These are phyloP conservation scores for Micropterix aruncella DNA, from an alignment of 2,888 invertebrate genomes.

Conservation along the genomic window DNA sequence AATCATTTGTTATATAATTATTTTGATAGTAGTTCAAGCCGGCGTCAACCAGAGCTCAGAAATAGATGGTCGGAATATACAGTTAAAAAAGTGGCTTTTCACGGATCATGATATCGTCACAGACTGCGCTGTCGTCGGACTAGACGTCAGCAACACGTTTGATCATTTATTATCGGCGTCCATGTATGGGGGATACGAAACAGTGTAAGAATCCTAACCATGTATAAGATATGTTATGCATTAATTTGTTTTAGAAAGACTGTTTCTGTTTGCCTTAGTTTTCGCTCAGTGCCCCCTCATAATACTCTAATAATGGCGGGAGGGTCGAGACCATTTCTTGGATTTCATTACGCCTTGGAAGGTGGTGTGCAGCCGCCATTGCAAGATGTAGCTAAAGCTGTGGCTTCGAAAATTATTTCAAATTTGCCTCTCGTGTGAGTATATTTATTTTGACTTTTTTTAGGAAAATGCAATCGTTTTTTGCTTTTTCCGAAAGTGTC, in stretches of 20 bases:
- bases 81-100: slow-evolving; percentile 80
- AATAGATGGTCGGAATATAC: slow-evolving; percentile 46
- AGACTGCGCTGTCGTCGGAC: slow-evolving; percentile 67
- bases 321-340: slow-evolving; percentile 73
- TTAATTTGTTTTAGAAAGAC: slow-evolving; percentile 8
- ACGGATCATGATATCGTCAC: slow-evolving; percentile 56
- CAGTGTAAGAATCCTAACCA: slow-evolving; percentile 25
- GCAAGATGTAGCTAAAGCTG: slow-evolving; percentile 85
- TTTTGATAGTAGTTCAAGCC: slow-evolving; percentile 44
- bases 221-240: slow-evolving; percentile 12
- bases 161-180: slow-evolving; percentile 78
- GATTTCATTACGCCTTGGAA: slow-evolving; percentile 83
- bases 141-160: slow-evolving; percentile 60
- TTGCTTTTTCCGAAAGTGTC: slow-evolving; percentile 1
- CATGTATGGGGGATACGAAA: slow-evolving; percentile 57
- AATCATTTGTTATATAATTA: no score
- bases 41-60: slow-evolving; percentile 43
- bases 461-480: slow-evolving; percentile 1
- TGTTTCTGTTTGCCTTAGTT: slow-evolving; percentile 24
- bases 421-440: slow-evolving; percentile 53
- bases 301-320: slow-evolving; percentile 61
- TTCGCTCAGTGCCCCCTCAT: slow-evolving; percentile 60
- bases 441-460: slow-evolving; percentile 4
- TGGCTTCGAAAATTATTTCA: slow-evolving; percentile 75
- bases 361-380: slow-evolving; percentile 66